Evolutionary conservation across 2,888 invertebrate species (phyloP), one percentile per base, ranked within the genome.

Genomic region (Drosophila nr. perissopoda): DNA sequence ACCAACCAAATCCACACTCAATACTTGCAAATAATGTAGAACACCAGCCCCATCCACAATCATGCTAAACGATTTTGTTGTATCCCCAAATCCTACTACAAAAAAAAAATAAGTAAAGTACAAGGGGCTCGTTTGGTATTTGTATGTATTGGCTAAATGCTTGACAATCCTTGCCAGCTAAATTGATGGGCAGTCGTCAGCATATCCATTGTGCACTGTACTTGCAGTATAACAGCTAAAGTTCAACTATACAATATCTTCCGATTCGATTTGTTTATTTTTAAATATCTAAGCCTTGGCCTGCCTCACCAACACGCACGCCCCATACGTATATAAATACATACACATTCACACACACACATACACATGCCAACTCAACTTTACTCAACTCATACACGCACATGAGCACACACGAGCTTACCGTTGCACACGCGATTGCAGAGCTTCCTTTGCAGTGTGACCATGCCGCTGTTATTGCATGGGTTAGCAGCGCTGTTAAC

Each of bases 291-390:
- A 76, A 78, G 69, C 64, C 64, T 64, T 69, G 67, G 70, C 70
- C 57, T 70, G 64, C 60, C 68, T 45, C 69, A 74, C 72, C 52
- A 65, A 54, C 68, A 63, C 70, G 80, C 78, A 83, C 72, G 61
- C 58, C 49, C 48, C 45, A 38, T 16, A n/a, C 38, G 4, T 25
- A n/a, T 31, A 10, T 29, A 18, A 29, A 57, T 31, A n/a, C n/a
- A 10, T 36, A 40, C 54, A 27, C 18, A 53, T 21, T 16, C 21
- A 18, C 6, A 25, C 33, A 34, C 10, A 33, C 54, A 63, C 56
- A 18, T 7, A 45, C 7, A 13, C 16, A 45, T 2, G 36, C 51
- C 42, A 42, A 66, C 33, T 31, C 49, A 38, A 51, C 21, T 36
- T 42, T 42, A 38, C 49, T 59, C 27, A 52, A 38, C 53, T 40